Conservation (phyloP, 2,888 invertebrate species). For the Calliphora vomitoria region DNA sequence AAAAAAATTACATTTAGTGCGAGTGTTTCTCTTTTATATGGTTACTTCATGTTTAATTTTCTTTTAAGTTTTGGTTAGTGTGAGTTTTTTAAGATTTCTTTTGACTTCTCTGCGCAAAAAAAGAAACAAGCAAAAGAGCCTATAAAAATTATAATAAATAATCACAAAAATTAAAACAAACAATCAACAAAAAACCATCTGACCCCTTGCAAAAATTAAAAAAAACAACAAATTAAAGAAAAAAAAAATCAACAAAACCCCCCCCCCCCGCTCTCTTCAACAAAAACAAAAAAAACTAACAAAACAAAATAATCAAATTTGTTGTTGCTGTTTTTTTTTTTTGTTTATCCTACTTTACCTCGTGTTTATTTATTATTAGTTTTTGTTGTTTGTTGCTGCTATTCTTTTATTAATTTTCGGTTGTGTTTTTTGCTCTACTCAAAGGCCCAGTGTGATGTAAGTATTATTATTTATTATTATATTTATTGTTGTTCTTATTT, state of each 20-base stretch:
- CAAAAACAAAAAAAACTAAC: not conserved
- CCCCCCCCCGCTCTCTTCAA: not conserved
- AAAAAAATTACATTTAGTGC: too few relatives aligned
- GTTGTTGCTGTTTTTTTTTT: conserved; percentile 20
- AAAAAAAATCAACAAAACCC: conserved; percentile 7
- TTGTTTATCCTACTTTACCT: conserved; percentile 32
- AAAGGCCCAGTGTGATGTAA: conserved; percentile 65
- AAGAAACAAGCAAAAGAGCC: not conserved
- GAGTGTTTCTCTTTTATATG: too few relatives aligned
- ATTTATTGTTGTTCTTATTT: conserved; percentile 12
- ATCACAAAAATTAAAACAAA: not conserved
- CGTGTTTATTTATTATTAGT: conserved; percentile 20
- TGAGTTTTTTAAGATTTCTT: not conserved
- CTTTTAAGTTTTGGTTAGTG: too few relatives aligned
- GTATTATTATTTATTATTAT: conserved; percentile 50
- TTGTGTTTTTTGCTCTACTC: conserved; percentile 24
- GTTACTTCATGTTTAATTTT: too few relatives aligned
- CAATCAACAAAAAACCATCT: not conserved
- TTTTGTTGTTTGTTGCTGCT: conserved; percentile 30
- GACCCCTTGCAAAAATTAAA: too few relatives aligned
- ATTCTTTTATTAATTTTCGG: conserved; percentile 15
- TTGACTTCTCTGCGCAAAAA: not conserved
- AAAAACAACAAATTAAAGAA: conserved; percentile 24
- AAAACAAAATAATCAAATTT: conserved; percentile 28
- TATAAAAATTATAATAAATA: conserved; percentile 1